Evolutionary conservation across 1,140 invertebrate species (phyloP), one percentile per base, ranked within the genome.

Genomic region (Heterodera schachtii): DNA sequence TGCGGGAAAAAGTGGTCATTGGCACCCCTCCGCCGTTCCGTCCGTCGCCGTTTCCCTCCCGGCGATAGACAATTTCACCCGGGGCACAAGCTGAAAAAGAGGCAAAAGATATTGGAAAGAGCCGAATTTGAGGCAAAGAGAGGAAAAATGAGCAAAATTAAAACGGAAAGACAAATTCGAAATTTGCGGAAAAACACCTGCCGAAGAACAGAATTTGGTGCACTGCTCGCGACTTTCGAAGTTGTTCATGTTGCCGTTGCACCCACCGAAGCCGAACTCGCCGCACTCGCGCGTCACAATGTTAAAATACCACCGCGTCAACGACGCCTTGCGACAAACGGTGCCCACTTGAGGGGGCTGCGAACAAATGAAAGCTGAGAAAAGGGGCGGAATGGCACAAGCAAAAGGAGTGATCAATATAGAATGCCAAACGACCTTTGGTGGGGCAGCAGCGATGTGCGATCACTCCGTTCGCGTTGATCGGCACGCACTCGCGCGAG

Each of bases 221-320:
- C 87, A 88, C 80, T 88, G 88, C 4, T 89, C 77, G n/a, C 64
- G 57, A 3, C 84, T 79, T 7, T 75, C 82, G 75, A 86, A 88
- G 69, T 88, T 88, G 79, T 88, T 88, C 77, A 89, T 64, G 47
- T 88, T 88, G 19, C 87, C 81, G 76, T 82, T 83, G 60, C 81
- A 82, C 13, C 81, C 81, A 44, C 49, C 88, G 75, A 77, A 88
- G 47, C 80, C 80, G 74, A 88, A 88, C 52, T 84, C 79, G 43
- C 80, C 85, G 73, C 87, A 88, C 67, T 88, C 86, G 66, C 85
- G 86, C 16, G 88, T 90, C 3, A 88, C 87, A 79, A 88, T 90
- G 78, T 88, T 88, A 81, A 88, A 88, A 66, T 88, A 88, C 73
- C 64, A 88, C 4, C 86, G 83, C 16, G 82, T 87, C n/a, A 88